A percentile compares a stretch with the other conserved stretches of the same genome.
These are phyloP conservation scores for Glaucomys volans DNA, from an alignment of 2,113 vertebrate genomes.

Conservation along the genomic window DNA sequence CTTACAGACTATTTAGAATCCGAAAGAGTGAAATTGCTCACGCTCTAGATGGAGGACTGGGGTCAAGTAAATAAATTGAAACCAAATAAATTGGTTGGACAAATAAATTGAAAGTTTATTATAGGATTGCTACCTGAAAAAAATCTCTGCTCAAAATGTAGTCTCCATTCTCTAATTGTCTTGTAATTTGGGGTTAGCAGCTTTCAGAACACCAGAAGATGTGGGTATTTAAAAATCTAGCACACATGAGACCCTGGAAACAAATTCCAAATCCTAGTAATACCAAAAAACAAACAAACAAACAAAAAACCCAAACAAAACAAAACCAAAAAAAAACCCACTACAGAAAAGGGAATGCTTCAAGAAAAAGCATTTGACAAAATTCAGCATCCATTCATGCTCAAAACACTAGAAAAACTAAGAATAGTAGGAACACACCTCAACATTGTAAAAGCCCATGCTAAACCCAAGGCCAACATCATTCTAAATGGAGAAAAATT, in stretches of 20 bases:
- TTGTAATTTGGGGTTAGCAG: not conserved
- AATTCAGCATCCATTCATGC: too few relatives aligned
- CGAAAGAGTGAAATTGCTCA: accelerated
- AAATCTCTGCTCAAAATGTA: not conserved
- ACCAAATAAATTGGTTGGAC: too few relatives aligned
- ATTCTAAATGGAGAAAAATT: too few relatives aligned
- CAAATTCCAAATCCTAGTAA: not conserved
- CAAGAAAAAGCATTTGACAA: too few relatives aligned
- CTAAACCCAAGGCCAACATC: too few relatives aligned
- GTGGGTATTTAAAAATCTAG: not conserved
- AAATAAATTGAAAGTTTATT: not conserved
- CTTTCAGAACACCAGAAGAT: not conserved
- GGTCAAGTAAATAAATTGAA: not conserved
- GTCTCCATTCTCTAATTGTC: not conserved
- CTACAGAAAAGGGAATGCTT: not conserved
- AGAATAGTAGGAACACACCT: too few relatives aligned
- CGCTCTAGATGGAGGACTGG: not conserved
- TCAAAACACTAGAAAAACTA: too few relatives aligned
- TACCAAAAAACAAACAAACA: not conserved
- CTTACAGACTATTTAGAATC: not conserved
- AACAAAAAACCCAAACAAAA: not conserved
- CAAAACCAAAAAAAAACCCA: not conserved
- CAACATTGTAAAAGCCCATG: too few relatives aligned
- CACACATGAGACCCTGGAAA: not conserved
- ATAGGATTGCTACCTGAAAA: not conserved